phyloP scores from a whole-genome alignment of 2,113 vertebrate genomes.

The Dryoscopus gambensis region DNA sequence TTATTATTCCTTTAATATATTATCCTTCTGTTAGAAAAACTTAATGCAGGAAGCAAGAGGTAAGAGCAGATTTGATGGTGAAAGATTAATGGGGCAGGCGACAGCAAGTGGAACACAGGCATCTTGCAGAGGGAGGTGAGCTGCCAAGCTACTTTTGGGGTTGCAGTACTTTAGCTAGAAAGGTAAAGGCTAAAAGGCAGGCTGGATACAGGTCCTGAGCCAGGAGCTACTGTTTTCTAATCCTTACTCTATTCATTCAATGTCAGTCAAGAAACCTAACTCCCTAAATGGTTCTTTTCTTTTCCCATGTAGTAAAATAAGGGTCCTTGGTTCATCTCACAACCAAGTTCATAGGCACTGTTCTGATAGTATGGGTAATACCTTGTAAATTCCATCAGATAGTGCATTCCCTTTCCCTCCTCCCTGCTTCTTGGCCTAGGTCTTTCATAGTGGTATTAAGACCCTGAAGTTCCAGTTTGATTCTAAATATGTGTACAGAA shows the following conservation, averaged over 20 bases:
- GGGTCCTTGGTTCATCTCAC: not conserved
- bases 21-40: conserved; percentile 56
- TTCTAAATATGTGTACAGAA: not conserved
- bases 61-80: conserved; percentile 43
- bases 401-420: not conserved
- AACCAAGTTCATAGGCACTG: not conserved
- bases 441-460: not conserved
- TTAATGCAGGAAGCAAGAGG: conserved; percentile 56
- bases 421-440: not conserved
- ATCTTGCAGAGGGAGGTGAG: not conserved
- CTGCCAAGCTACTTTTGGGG: not conserved
- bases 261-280: not conserved
- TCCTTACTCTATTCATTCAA: not conserved
- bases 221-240: not conserved
- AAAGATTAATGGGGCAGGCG: conserved; percentile 47
- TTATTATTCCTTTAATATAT: conserved; percentile 66
- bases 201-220: not conserved
- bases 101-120: conserved; percentile 23
- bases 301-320: not conserved
- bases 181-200: not conserved
- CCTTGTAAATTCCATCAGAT: not conserved
- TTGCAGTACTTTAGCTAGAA: not conserved
- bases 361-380: not conserved
- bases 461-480: not conserved
- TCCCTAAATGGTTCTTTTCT: not conserved